Conservation (phyloP, 1,140 invertebrate genomes). For the Nymphalis io region DNA sequence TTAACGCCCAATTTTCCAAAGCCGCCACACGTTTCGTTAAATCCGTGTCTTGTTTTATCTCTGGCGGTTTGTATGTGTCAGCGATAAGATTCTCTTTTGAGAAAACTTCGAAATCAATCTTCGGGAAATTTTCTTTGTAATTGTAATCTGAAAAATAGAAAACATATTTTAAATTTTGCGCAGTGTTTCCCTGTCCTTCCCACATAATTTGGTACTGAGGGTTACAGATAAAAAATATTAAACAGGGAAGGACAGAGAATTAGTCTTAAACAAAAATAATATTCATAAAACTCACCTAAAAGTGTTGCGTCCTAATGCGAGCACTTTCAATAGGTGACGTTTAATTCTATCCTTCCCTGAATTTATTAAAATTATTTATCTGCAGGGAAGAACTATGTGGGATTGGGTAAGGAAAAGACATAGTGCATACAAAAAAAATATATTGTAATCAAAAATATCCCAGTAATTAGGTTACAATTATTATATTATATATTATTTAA, state of each 20-base stretch:
- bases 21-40: slow-evolving; percentile 63
- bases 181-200: slow-evolving; percentile 71
- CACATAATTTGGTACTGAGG: slow-evolving; percentile 43
- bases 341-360: slow-evolving; percentile 77
- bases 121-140: slow-evolving; percentile 44
- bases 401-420: slow-evolving; percentile 52
- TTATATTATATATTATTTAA: slow-evolving; percentile 19
- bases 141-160: slow-evolving; percentile 64
- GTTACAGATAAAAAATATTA: slow-evolving; percentile 22
- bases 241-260: slow-evolving; percentile 77
- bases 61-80: slow-evolving; percentile 59
- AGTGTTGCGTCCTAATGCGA: slow-evolving; percentile 65
- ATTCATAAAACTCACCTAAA: slow-evolving; percentile 71
- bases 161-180: slow-evolving; percentile 32
- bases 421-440: slow-evolving; percentile 53
- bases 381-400: slow-evolving; percentile 71
- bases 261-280: slow-evolving; percentile 50
- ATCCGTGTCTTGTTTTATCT: slow-evolving; percentile 59
- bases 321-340: slow-evolving; percentile 76
- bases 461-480: slow-evolving; percentile 45
- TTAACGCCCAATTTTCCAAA: slow-evolving; percentile 67
- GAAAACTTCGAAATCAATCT: slow-evolving; percentile 26
- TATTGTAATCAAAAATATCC: slow-evolving; percentile 59
- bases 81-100: slow-evolving; percentile 43
- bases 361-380: slow-evolving; percentile 37